Evolutionary conservation across 2,888 invertebrate species (phyloP), one percentile per base, ranked within the genome.

Genomic region (Epirrhoe alternata): DNA sequence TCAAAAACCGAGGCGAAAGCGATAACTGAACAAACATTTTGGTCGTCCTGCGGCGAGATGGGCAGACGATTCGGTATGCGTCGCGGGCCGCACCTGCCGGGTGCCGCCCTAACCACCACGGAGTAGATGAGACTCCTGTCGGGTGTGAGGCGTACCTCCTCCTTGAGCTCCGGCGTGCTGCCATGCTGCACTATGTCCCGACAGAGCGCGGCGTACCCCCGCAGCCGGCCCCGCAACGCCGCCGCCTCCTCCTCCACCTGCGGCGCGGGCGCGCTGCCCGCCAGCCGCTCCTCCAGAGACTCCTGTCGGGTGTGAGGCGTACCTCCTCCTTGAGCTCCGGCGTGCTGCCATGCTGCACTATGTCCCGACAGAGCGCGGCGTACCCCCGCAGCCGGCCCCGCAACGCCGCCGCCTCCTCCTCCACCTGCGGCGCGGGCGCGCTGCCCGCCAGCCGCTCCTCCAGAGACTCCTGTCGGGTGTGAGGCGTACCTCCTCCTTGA

Each of bases 271-370:
- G 96, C 84, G 67, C 16, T 64, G 56, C 95, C 70, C 53, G 74
- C 75, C 71, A 74, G 72, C 94, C 95, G 94, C 78, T 96, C 96
- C 89, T 98, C 97, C 59, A 98, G n/a, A n/a, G n/a, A n/a, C n/a
- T n/a, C n/a, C n/a, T n/a, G 33, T 7, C 33, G 33, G 3, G n/a
- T 16, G 14, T 49, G n/a, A 8, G 0, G 16, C 61, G 74, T 82
- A 96, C 96, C 90, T 97, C 96, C 88, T 97, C 97, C 77, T 95
- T 95, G 70, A 97, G 95, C 58, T 94, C 92, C 53, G 95, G 94
- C 66, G 77, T 70, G 74, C 60, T 3, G 42, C 80, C 82, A 61
- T 47, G 42, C n/a, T 74, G 72, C 42, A 83, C 79, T 74, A 83
- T 78, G 71, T 45, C 96, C 95, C 74, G 67, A 81, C 97, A 96